These are phyloP conservation scores for Merops nubicus DNA, from an alignment of 2,113 vertebrate species.

Conservation along the genomic window DNA sequence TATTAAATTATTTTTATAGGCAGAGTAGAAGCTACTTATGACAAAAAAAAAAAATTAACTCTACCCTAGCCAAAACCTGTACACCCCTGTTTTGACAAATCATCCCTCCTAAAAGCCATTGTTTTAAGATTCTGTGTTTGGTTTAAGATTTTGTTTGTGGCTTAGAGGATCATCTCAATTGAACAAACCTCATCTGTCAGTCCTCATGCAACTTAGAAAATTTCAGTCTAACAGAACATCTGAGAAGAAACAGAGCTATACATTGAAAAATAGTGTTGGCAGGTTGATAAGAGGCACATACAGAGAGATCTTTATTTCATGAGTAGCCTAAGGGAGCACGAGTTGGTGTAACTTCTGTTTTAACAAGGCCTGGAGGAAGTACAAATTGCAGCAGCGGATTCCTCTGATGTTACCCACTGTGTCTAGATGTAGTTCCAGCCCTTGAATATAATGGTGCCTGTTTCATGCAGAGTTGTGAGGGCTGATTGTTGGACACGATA, in stretches of 20 bases:
- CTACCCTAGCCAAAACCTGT: not conserved
- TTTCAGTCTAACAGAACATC: not conserved
- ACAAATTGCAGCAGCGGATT: not conserved
- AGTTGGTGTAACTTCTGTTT: not conserved
- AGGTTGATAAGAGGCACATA: not conserved
- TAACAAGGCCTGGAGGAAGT: not conserved
- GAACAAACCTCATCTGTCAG: not conserved
- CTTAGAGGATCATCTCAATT: not conserved
- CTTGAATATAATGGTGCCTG: not conserved
- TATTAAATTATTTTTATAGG: not conserved
- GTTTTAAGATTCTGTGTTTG: not conserved
- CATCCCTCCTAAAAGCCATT: not conserved
- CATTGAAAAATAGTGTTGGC: not conserved
- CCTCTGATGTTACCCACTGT: not conserved
- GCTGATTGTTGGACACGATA: not conserved
- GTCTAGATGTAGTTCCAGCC: not conserved
- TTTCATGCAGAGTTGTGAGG: not conserved
- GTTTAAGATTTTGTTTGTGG: not conserved
- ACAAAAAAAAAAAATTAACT: not conserved
- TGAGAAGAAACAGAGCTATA: not conserved
- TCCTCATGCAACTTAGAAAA: not conserved
- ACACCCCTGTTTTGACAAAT: not conserved
- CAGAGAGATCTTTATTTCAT: slow-evolving; percentile 2
- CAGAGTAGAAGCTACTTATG: not conserved
- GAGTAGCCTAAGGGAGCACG: slow-evolving; percentile 20